Evolutionary conservation across 2,113 vertebrate genomes (phyloP), one percentile per base, ranked within the genome.

Genomic region (Cyprinodon tularosa): DNA sequence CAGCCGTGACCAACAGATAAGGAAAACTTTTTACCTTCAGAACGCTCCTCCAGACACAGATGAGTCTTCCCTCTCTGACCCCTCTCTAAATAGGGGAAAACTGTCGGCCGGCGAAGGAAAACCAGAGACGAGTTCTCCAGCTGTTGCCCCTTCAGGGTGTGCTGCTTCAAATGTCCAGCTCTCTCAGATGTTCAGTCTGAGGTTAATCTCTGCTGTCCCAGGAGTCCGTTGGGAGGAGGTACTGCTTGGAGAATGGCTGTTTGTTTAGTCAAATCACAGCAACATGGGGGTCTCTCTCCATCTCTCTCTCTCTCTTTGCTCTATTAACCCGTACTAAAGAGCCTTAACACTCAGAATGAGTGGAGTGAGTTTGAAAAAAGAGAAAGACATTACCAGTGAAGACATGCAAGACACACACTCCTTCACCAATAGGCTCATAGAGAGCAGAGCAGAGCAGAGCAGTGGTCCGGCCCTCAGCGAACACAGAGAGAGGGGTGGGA

Each of bases 221-320:
- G 88, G 85, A 93, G 89, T 76, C 82, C 5, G 40, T 72, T 65
- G 86, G 48, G 87, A 93, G 77, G 90, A 89, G 89, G 88, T 63
- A 78, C 79, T 42, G 20, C 80, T 80, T 81, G 64, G 81, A 86
- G 86, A 42, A 66, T 0, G 62, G 83, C 82, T 90, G 92, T 94
- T 93, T 93, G 88, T 91, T 90, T 92, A 91, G 90, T 92, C 90
- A 93, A 90, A 92, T 86, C 85, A 89, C 86, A 92, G 87, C 89
- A 78, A 85, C 77, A 38, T 12, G 44, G 88, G 86, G 78, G 78
- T 86, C 81, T 89, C 81, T 71, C 68, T 68, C 77, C 69, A 74
- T 64, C 69, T 20, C 72, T 66, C 72, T 77, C 74, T 81, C 81
- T 66, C 88, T 29, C 15, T 50, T 29, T 29, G 29, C 29, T 29